Evolutionary conservation across 92 coral and sea anemone genomes (phyloP), one percentile per base, ranked within the genome.

Genomic region (Hydrozoanthus gracilis): DNA sequence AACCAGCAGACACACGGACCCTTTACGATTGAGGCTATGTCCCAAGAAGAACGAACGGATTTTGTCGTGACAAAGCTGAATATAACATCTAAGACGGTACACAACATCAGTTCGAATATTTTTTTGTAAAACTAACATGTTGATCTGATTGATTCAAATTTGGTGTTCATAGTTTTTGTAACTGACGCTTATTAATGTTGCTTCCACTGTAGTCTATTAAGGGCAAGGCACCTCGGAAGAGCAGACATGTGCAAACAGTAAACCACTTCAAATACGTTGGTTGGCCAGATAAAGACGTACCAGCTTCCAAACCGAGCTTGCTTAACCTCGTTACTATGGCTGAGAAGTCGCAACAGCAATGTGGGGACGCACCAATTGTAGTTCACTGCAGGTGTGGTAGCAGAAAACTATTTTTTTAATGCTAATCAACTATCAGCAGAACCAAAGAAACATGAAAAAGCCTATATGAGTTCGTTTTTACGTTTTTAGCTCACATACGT

Each of bases 341-440:
- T n/a, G 88, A 93, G 13, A 82, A 75, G 5, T 88, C 95, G 15
- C 95, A 93, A 52, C 86, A 90, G 54, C 77, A 80, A 4, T 52
- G 86, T 54, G 88, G 67, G 8, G 84, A 82, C 50, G 87, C 93
- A 16, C 93, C 93, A 3, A 79, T 91, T 14, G 93, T 93, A 13
- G 92, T 93, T 6, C 95, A 93, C 35, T 93, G 95, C 95, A 93
- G 95, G 95, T 93, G 11, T 12, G 75, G 4, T 68, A 27, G 2
- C 39, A 27, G 39, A 27, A 27, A 27, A 27, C 0, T 2, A 27
- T 27, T 27, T 27, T 27, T 27, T 27, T 27, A 27, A 27, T 0
- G 39, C 39, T 27, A 27, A 27, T 27, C 39, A 27, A 0, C 2
- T 27, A 27, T 27, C 39, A 27, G 39, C 39, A 27, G 39, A 27